Base-by-base conservation (phyloP, 1,140 invertebrate genomes). In the Holotrichia oblita region DNA sequence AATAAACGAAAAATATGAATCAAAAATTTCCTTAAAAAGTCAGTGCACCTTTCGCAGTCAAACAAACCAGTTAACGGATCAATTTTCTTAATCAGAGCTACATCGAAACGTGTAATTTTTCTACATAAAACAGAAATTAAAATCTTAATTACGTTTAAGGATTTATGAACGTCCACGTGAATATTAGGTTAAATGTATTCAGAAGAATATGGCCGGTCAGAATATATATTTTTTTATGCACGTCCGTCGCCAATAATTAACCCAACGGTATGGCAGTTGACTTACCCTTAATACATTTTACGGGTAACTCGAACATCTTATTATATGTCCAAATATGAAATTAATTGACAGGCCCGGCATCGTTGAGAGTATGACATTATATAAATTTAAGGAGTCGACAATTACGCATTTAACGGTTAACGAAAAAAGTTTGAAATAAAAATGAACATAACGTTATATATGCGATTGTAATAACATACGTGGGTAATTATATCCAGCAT, bases 311-410 rank as follows among this genome's bases (percentile, higher is more conserved):
- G 48, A 55, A 14, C 48, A 17, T 55, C 48, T 55, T 55, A 55
- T 55, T 55, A 55, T 55, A 17, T 55, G n/a, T 55, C 48, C 48
- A 55, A 55, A 55, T 55, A 55, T 55, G 48, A 17, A 55, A 55
- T 55, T 55, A 55, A 55, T 55, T 55, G 48, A 55, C 48, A 55
- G 48, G 48, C 48, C 27, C 48, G 14, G 6, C 14, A 17, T 55
- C 48, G 14, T 55, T 17, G 14, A 0, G 14, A 55, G 17, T 55
- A 55, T 55, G 48, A 55, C 48, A 55, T 55, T n/a, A 17, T 17
- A 55, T 55, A 55, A 17, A 55, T 10, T 17, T n/a, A 55, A 55
- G 17, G 17, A 17, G 14, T 55, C 48, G 48, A 55, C 48, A 55
- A 55, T 55, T 55, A 55, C 48, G 6, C 48, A 55, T 55, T 55